phyloP scores from a whole-genome alignment of 1,140 invertebrate genomes.

The Venturia canescens region DNA sequence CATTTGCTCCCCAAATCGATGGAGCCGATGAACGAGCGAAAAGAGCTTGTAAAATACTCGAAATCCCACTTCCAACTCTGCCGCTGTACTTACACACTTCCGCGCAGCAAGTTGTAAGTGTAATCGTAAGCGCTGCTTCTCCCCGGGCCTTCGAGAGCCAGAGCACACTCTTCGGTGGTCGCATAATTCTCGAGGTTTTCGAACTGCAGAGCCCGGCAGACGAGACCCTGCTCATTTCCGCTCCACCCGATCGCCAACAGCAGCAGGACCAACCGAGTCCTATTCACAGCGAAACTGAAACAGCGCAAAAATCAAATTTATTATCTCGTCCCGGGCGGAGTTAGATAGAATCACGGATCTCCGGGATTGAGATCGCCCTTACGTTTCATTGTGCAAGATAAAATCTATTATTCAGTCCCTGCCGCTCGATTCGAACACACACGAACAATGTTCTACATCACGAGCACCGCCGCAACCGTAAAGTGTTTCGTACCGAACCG shows the following conservation, averaged over 20 bases:
- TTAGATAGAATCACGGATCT: constrained; percentile 15
- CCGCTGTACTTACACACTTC: constrained; percentile 80
- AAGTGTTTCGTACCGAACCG: neutral
- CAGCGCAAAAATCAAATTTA: constrained; percentile 19
- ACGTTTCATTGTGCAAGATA: neutral
- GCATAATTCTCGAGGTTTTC: constrained; percentile 68
- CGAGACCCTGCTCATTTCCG: constrained; percentile 8
- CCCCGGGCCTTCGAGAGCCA: constrained; percentile 84
- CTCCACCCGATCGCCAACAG: constrained; percentile 7
- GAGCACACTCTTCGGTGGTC: constrained; percentile 83
- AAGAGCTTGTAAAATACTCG: no score
- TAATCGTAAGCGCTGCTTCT: constrained; percentile 89
- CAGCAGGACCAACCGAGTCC: constrained; percentile 34
- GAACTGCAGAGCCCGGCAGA: constrained; percentile 66
- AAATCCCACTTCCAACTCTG: no score
- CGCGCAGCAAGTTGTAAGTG: constrained; percentile 87
- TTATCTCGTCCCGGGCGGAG: neutral
- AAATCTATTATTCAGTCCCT: neutral
- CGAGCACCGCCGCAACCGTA: neutral
- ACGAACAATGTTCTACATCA: neutral
- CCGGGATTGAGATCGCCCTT: neutral
- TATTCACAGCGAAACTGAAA: constrained; percentile 42
- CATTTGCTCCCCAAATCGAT: no score
- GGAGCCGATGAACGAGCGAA: no score
- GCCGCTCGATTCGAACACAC: neutral